Evolutionary conservation across 2,888 invertebrate genomes (phyloP).

Genomic region (Tortrix viridana): DNA sequence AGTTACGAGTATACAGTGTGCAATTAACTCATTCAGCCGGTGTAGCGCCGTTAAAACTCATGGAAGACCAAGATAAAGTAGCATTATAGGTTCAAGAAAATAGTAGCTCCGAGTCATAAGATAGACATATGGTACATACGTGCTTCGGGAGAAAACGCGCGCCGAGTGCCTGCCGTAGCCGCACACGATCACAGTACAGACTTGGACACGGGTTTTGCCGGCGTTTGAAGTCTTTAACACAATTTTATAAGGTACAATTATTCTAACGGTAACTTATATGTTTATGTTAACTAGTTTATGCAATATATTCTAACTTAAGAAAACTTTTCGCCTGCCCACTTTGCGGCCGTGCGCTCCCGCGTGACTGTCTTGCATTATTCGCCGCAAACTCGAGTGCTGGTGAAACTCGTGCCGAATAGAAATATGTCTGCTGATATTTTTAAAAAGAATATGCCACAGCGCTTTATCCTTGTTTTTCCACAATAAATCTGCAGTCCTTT

Average conservation of each 20-base stretch:
- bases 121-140: conserved; percentile 68
- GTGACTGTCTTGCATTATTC: conserved; percentile 76
- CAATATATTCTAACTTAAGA: conserved; percentile 45
- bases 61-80: conserved; percentile 53
- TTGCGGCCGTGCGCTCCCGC: conserved; percentile 58
- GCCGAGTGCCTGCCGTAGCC: conserved; percentile 31
- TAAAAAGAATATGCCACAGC: conserved; percentile 81
- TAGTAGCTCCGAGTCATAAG: conserved; percentile 58
- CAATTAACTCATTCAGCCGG: conserved; percentile 57
- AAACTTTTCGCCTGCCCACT: conserved; percentile 60
- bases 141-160: conserved; percentile 52
- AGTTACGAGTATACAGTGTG: conserved; percentile 44
- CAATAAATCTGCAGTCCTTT: conserved; percentile 83
- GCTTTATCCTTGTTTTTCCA: conserved; percentile 84
- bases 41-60: conserved; percentile 56
- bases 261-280: conserved; percentile 12
- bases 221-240: conserved; percentile 29
- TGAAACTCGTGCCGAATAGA: conserved; percentile 81
- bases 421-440: conserved; percentile 81
- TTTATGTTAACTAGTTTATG: conserved; percentile 5
- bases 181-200: conserved; percentile 44
- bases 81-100: conserved; percentile 53
- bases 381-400: conserved; percentile 74
- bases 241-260: conserved; percentile 12
- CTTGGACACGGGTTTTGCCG: conserved; percentile 63